These are phyloP conservation scores for Molossus molossus DNA, from an alignment of 2,797 vertebrate species.

Conservation along the genomic window DNA sequence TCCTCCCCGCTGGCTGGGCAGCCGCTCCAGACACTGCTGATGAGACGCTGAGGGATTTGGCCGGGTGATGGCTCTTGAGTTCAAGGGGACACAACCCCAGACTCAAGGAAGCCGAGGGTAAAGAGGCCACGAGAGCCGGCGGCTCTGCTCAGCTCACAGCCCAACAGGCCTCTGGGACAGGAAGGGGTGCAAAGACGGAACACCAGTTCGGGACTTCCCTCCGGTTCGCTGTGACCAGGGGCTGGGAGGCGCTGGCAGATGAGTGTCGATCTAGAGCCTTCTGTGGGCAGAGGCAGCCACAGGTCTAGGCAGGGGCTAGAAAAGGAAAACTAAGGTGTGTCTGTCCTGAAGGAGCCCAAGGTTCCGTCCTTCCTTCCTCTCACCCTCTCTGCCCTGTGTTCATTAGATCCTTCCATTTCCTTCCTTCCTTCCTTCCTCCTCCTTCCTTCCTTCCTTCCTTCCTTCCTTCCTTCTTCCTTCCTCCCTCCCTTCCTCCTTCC, in stretches of 20 bases:
- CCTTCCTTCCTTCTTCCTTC: too few relatives aligned
- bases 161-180: not conserved
- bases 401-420: not conserved
- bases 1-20: constrained; percentile 73
- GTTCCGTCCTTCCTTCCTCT: not conserved
- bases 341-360: not conserved
- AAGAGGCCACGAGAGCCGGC: not conserved
- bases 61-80: not conserved
- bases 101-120: not conserved
- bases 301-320: not conserved
- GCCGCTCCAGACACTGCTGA: constrained; percentile 15
- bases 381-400: not conserved
- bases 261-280: not conserved
- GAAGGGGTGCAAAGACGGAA: not conserved
- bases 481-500: too few relatives aligned
- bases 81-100: constrained; percentile 30
- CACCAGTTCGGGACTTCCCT: not conserved
- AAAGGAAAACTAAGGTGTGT: not conserved
- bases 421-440: not conserved
- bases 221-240: not conserved
- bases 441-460: too few relatives aligned
- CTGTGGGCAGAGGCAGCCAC: not conserved
- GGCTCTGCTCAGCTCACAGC: not conserved
- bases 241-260: not conserved
- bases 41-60: not conserved